These are phyloP conservation scores for Porites lobata DNA, from an alignment of 92 coral and sea anemone species.

Conservation along the genomic window DNA sequence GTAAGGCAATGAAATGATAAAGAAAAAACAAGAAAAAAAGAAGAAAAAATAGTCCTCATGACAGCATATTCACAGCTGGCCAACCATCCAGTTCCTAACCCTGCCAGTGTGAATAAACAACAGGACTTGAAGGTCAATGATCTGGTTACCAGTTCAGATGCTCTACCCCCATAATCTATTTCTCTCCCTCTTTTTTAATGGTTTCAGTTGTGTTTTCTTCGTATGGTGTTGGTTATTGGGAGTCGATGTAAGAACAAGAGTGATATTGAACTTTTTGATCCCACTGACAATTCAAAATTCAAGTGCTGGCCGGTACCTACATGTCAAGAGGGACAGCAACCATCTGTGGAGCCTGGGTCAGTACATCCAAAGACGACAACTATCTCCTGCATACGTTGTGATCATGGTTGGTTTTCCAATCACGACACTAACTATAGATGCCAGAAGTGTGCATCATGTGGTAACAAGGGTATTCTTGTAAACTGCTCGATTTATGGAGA, in stretches of 20 bases:
- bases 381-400: not conserved
- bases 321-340: conserved; percentile 19
- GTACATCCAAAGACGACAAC: not conserved
- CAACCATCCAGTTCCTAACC: too few relatives aligned
- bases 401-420: not conserved
- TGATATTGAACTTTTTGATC: conserved; percentile 15
- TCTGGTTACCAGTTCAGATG: too few relatives aligned
- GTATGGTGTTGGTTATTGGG: not conserved
- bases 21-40: too few relatives aligned
- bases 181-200: too few relatives aligned
- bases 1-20: too few relatives aligned
- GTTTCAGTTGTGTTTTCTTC: not conserved
- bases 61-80: too few relatives aligned
- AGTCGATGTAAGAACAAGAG: not conserved
- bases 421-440: not conserved
- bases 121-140: too few relatives aligned
- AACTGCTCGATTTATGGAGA: not conserved
- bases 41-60: too few relatives aligned
- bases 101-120: too few relatives aligned
- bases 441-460: conserved; percentile 5
- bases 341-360: conserved; percentile 22
- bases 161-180: too few relatives aligned
- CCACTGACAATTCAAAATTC: not conserved
- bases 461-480: not conserved
- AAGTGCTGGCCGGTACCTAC: conserved; percentile 3